A percentile compares a stretch with the other conserved stretches of the same genome.
These are phyloP conservation scores for Ophion obscuratus DNA, from an alignment of 2,888 invertebrate genomes.

Conservation along the genomic window DNA sequence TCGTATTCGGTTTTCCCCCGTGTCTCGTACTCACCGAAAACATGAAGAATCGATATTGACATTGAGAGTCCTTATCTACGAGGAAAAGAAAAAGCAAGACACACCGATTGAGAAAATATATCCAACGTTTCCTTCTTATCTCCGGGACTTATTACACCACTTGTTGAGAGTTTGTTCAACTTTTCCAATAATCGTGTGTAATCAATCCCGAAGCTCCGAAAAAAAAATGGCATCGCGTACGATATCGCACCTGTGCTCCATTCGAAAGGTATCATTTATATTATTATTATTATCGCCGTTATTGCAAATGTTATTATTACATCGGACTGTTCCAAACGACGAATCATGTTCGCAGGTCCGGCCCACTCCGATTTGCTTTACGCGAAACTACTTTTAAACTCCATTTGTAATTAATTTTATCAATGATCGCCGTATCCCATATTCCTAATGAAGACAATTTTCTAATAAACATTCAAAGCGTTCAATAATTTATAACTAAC, in stretches of 20 bases:
- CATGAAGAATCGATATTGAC: not conserved
- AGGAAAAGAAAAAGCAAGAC: not conserved
- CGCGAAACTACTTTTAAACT: not conserved
- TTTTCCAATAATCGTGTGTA: not conserved
- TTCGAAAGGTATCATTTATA: not conserved
- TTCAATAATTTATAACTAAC: not conserved
- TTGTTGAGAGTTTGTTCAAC: slow-evolving; percentile 4
- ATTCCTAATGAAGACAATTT: not conserved
- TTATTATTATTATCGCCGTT: not conserved
- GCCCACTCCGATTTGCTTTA: not conserved
- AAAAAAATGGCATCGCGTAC: not conserved
- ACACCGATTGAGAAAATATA: not conserved
- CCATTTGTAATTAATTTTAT: not conserved
- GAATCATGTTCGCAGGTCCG: not conserved
- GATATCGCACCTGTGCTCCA: not conserved
- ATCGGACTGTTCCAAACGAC: not conserved
- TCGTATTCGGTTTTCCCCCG: not conserved
- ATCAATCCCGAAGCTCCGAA: not conserved
- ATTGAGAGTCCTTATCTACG: not conserved
- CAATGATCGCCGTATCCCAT: not conserved
- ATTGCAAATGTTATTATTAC: not conserved
- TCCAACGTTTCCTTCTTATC: not conserved
- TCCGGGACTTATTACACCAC: not conserved
- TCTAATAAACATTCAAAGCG: not conserved
- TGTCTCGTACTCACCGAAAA: not conserved